Base-by-base conservation (phyloP, 2,888 invertebrate species). In the Rhodophaea formosa region DNA sequence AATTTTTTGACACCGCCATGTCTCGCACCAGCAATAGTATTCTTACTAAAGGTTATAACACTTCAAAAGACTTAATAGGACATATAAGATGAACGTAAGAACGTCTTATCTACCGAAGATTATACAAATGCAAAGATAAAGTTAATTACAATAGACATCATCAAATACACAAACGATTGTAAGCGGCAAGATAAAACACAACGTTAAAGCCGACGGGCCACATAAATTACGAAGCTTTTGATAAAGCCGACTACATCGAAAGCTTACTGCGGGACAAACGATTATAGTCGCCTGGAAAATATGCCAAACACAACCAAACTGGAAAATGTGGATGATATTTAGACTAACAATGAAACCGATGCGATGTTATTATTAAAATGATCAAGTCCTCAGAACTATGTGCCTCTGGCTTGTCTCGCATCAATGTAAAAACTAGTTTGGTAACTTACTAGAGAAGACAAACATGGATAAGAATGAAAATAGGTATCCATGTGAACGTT, bases 221-320 rank as follows among this genome's bases (percentile, higher is more conserved):
- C 77, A 82, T 82, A 82, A 82, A 81, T 84, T 78, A 85, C 74
- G 63, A 68, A 75, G 74, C 80, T 79, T 82, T 84, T 84, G 79
- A 84, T 84, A 79, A 79, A 75, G 73, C 80, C 77, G 79, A 76
- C 77, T 73, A 72, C 70, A 75, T 71, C 71, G 69, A 77, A 75
- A 75, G 68, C 72, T 72, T 65, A 68, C 70, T 68, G 65, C 68
- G 70, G 66, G 68, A 74, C 75, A 71, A 75, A 72, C 72, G 66
- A 67, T 72, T 79, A 76, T 76, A 79, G 79, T 78, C 72, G 72
- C 73, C 74, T 71, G 63, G 67, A 75, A 79, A 74, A 70, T 74
- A 77, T 75, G 69, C 67, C 65, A 73, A 77, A 74, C 73, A 69
- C 71, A 63, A 64, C 62, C 65, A 62, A 61, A 56, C 60, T 64